Evolutionary conservation across 2,113 vertebrate genomes (phyloP), one percentile per base, ranked within the genome.

Genomic region (Holacanthus passer): DNA sequence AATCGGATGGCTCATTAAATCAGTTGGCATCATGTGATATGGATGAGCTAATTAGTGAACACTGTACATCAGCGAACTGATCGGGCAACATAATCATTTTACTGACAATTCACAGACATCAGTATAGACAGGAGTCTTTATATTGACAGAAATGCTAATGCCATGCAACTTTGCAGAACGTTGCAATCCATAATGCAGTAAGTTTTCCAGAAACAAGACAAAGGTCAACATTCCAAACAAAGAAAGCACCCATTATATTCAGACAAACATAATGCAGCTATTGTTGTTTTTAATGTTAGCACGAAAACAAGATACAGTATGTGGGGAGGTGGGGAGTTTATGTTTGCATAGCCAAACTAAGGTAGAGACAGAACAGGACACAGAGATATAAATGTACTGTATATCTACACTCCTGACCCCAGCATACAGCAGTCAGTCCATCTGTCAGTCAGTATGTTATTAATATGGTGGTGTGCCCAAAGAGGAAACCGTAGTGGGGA

Each of bases 341-440:
- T 87, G 84, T 88, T 95, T 96, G 95, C 95, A 96, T 96, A 96
- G 95, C 90, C 92, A 89, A 95, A 94, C 89, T 82, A 93, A 94
- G 24, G 77, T 79, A 71, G 55, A 87, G 77, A 82, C 53, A 63
- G 73, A 91, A 75, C 7, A 83, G 81, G 80, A 89, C 60, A 83
- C 67, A 79, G 71, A 76, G 60, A 87, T 81, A 88, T 89, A 60
- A 43, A 86, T 82, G 67, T 84, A 85, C 77, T 82, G 67, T 84
- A 85, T 79, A 85, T 88, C 85, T 89, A 90, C 86, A 90, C 62
- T 79, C 92, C 81, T 87, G 79, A 90, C 77, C 65, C 65, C 74
- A 78, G 53, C 45, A 48, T 81, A 87, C 77, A 89, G 85, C 43
- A 71, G 72, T 87, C 72, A 81, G 74, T 85, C 82, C 56, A 37